Percentiles rank a stretch among this genome's conserved stretches.
phyloP scores from a whole-genome alignment of 2,888 invertebrate genomes.

The Eupithecia exiguata region DNA sequence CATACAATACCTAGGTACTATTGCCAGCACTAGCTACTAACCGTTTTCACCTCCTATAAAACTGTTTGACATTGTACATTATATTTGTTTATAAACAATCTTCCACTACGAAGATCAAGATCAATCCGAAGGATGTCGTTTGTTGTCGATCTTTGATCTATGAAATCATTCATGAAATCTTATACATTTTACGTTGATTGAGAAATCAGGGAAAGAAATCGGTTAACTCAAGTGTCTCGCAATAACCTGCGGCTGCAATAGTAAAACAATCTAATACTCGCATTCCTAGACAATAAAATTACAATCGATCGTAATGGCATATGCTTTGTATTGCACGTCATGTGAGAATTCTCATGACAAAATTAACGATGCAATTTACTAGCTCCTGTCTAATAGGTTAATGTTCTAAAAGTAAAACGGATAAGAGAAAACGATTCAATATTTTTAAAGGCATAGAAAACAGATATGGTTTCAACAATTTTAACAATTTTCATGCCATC shows the following conservation, averaged over 20 bases:
- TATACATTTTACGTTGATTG: background rate
- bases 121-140: background rate
- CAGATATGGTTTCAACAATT: background rate
- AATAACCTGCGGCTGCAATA: constrained; percentile 52
- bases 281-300: background rate
- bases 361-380: background rate
- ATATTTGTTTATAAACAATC: background rate
- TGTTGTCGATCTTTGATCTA: background rate
- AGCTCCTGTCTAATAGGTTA: background rate
- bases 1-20: background rate
- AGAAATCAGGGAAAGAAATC: constrained; percentile 54
- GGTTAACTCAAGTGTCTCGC: constrained; percentile 54
- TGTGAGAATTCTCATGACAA: constrained; percentile 2
- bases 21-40: background rate
- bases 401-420: background rate
- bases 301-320: constrained; percentile 23
- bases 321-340: background rate
- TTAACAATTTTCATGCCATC: constrained; percentile 17
- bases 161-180: background rate
- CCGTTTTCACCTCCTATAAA: background rate
- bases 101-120: background rate
- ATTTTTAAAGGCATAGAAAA: background rate
- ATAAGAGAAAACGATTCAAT: background rate
- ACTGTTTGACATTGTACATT: constrained; percentile 1
- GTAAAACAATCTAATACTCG: constrained; percentile 34